Percentiles rank a stretch among this genome's conserved stretches.
phyloP scores from a whole-genome alignment of 2,113 vertebrate genomes.

The Mustelus asterias region DNA sequence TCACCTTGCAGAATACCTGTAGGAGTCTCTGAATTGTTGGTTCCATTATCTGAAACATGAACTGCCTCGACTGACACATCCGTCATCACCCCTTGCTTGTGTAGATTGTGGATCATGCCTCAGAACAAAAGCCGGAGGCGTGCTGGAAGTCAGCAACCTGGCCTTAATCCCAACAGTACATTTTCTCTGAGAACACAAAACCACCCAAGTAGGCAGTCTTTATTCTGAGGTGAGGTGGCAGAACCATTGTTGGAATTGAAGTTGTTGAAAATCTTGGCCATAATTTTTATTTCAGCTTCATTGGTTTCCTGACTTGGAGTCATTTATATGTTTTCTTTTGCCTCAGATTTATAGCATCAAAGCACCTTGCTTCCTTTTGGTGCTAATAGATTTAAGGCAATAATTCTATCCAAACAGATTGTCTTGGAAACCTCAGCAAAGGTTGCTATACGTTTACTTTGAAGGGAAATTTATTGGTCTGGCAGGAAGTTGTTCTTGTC shows the following conservation, averaged over 20 bases:
- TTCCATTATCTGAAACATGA: conserved; percentile 40
- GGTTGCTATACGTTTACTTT: background rate
- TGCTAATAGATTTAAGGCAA: conserved; percentile 34
- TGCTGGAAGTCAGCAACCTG: conserved; percentile 34
- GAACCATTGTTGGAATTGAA: background rate
- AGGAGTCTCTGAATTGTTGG: conserved; percentile 37
- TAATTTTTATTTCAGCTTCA: conserved; percentile 37
- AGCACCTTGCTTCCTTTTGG: conserved; percentile 28
- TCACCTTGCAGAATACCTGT: conserved; percentile 29
- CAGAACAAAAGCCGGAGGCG: conserved; percentile 24
- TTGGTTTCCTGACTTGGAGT: conserved; percentile 17
- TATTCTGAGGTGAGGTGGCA: background rate
- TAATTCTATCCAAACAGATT: conserved; percentile 3
- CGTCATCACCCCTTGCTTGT: conserved; percentile 36
- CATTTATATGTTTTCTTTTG: conserved; percentile 27
- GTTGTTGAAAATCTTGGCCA: conserved; percentile 32
- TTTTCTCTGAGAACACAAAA: conserved; percentile 19
- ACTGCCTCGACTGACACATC: conserved; percentile 23
- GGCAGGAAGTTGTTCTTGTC: background rate
- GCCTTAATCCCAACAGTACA: conserved; percentile 34
- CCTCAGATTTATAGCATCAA: conserved; percentile 10
- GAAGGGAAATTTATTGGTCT: background rate
- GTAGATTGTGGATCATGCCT: conserved; percentile 30
- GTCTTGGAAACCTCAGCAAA: background rate
- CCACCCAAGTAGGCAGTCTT: conserved; percentile 23